These are phyloP conservation scores for Actinostola sp. DNA, from an alignment of 92 coral and sea anemone species.

Conservation along the genomic window DNA sequence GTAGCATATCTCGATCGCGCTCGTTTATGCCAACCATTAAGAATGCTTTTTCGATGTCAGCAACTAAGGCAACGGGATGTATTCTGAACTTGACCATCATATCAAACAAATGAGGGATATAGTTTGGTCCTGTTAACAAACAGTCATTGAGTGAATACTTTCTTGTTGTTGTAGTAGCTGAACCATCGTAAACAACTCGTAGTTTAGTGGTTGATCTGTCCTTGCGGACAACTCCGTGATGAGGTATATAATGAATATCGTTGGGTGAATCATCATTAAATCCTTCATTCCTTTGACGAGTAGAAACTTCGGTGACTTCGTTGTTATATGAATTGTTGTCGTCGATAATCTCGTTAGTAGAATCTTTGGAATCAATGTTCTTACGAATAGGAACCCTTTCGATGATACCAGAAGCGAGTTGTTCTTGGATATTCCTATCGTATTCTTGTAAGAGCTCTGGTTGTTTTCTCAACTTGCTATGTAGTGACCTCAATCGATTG, in stretches of 20 bases:
- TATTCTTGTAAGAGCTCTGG: slow-evolving; percentile 57
- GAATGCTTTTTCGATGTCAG: slow-evolving; percentile 53
- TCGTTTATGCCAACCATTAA: slow-evolving; percentile 47
- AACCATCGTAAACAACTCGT: slow-evolving; percentile 57
- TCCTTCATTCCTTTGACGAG: too few species aligned
- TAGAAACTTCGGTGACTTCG: too few species aligned
- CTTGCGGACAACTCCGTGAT: slow-evolving; percentile 24
- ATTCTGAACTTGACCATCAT: slow-evolving; percentile 35
- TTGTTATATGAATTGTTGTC: background rate
- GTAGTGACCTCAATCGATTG: slow-evolving; percentile 51
- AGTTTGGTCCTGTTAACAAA: slow-evolving; percentile 49
- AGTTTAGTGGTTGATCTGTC: slow-evolving; percentile 52
- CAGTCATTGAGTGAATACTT: slow-evolving; percentile 53
- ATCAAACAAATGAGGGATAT: slow-evolving; percentile 47
- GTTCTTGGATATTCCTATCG: slow-evolving; percentile 58
- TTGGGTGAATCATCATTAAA: background rate
- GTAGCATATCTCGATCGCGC: slow-evolving; percentile 47
- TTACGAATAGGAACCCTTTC: slow-evolving; percentile 28
- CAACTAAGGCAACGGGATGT: slow-evolving; percentile 18
- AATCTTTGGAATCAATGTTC: slow-evolving; percentile 3
- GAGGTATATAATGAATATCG: slow-evolving; percentile 13
- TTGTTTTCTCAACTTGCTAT: slow-evolving; percentile 44
- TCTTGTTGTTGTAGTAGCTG: slow-evolving; percentile 15
- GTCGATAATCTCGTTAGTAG: too few species aligned
- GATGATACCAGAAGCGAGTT: slow-evolving; percentile 52